Evolutionary conservation across 1,140 invertebrate species (phyloP).

Genomic region (Drosophila sturtevanti): DNA sequence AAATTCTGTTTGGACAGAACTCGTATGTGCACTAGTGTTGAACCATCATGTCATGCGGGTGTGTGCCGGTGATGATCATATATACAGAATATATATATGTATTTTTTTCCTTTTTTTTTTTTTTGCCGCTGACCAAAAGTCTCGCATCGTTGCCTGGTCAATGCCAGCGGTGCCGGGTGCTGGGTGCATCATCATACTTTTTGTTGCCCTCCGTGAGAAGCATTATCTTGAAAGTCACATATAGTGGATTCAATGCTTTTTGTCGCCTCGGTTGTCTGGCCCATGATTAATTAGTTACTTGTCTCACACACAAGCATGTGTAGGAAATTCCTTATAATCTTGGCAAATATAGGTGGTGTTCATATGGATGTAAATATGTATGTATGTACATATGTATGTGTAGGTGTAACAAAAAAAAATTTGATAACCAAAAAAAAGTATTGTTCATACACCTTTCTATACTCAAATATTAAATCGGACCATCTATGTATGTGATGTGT

Average conservation of each 20-base stretch:
- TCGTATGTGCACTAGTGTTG: background rate
- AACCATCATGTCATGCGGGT: constrained; percentile 20
- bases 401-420: background rate
- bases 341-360: constrained; percentile 10
- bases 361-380: constrained; percentile 6
- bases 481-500: background rate
- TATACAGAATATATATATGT: too few species aligned
- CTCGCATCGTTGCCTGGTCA: constrained; percentile 30
- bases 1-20: background rate
- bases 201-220: constrained; percentile 22
- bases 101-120: too few species aligned
- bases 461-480: background rate
- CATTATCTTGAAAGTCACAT: constrained; percentile 11
- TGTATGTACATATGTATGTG: background rate
- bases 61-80: constrained; percentile 9
- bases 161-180: background rate
- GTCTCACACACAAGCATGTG: constrained; percentile 17
- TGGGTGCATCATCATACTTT: constrained; percentile 4
- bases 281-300: constrained; percentile 57
- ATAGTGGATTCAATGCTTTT: constrained; percentile 31
- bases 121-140: constrained; percentile 18
- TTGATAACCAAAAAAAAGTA: background rate
- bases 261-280: constrained; percentile 15
- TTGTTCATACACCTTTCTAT: background rate
- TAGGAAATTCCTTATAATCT: constrained; percentile 20